A percentile compares a stretch with the other conserved stretches of the same genome.
These are phyloP conservation scores for Ctenopoma multispine DNA, from an alignment of 2,797 vertebrate genomes.

Conservation along the genomic window DNA sequence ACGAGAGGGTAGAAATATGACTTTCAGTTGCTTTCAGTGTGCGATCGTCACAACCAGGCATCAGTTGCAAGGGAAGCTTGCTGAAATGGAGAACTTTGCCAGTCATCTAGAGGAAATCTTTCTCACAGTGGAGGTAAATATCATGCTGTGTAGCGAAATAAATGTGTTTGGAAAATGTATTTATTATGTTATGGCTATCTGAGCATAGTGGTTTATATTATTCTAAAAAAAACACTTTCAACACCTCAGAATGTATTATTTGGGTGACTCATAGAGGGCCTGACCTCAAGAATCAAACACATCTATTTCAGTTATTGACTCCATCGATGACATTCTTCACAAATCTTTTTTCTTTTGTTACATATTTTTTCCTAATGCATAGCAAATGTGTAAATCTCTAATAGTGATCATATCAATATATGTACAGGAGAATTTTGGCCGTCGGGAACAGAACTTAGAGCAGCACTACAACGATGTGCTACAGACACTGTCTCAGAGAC, in stretches of 20 bases:
- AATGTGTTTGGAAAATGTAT: slow-evolving; percentile 2
- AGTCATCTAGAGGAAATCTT: slow-evolving; percentile 97
- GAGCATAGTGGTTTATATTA: background rate
- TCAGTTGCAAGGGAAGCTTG: slow-evolving; percentile 89
- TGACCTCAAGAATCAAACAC: background rate
- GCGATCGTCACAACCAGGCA: slow-evolving; percentile 84
- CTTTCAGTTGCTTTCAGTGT: slow-evolving; percentile 74
- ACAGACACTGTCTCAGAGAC: slow-evolving; percentile 90
- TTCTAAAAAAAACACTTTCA: too few relatives aligned
- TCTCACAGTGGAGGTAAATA: slow-evolving; percentile 94
- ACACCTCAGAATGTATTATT: slow-evolving; percentile 5
- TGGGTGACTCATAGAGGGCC: background rate
- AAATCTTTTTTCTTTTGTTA: background rate
- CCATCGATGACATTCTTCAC: background rate
- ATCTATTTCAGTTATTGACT: slow-evolving; percentile 8
- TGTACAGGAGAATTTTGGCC: slow-evolving; percentile 94
- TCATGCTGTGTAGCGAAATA: background rate
- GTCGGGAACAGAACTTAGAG: slow-evolving; percentile 95
- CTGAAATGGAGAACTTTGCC: slow-evolving; percentile 93
- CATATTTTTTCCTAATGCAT: background rate
- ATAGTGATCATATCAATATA: slow-evolving; percentile 2
- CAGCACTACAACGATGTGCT: slow-evolving; percentile 92
- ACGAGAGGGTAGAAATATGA: background rate
- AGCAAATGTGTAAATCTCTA: background rate
- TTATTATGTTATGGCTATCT: background rate